Percentiles rank a stretch among this genome's conserved stretches.
Conservation (phyloP, 2,113 vertebrate genomes). For the Mugil cephalus region DNA sequence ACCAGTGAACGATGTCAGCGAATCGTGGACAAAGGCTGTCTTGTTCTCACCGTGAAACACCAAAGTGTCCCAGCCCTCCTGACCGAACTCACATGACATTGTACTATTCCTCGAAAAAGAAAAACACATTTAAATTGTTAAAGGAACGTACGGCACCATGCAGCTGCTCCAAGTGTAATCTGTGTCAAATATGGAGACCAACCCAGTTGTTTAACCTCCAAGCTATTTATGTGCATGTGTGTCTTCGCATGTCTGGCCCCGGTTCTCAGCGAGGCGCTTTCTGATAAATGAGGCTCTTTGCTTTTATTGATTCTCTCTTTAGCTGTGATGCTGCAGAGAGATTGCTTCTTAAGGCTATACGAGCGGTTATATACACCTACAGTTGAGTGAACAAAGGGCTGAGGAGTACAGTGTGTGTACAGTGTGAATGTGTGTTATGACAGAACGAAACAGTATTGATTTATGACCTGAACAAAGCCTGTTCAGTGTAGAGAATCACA, state of each 20-base stretch:
- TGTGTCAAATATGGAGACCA: slow-evolving; percentile 23
- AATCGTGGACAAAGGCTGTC: slow-evolving; percentile 62
- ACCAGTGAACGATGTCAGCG: slow-evolving; percentile 18
- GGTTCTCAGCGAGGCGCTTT: slow-evolving; percentile 31
- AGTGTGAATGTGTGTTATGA: slow-evolving; percentile 45
- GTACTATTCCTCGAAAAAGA: not conserved
- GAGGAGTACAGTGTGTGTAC: slow-evolving; percentile 23
- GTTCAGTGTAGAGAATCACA: slow-evolving; percentile 1
- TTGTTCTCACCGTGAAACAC: slow-evolving; percentile 40
- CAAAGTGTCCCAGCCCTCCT: slow-evolving; percentile 29
- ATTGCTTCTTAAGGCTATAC: slow-evolving; percentile 47
- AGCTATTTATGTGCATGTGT: slow-evolving; percentile 26
- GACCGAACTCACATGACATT: slow-evolving; percentile 49
- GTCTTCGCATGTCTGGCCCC: slow-evolving; percentile 26
- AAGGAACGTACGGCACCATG: not conserved
- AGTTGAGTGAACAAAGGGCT: slow-evolving; percentile 61
- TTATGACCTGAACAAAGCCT: slow-evolving; percentile 62
- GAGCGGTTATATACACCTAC: slow-evolving; percentile 25
- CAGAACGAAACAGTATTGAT: slow-evolving; percentile 66
- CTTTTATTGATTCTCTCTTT: slow-evolving; percentile 59
- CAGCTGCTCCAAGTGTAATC: slow-evolving; percentile 16
- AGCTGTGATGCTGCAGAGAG: slow-evolving; percentile 56
- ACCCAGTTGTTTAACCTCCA: slow-evolving; percentile 34
- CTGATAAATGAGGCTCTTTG: slow-evolving; percentile 57
- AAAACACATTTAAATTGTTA: not conserved